A percentile compares a stretch with the other conserved stretches of the same genome.
Evolutionary conservation across 2,113 vertebrate genomes (phyloP).

Genomic region (Chroicocephalus ridibundus): DNA sequence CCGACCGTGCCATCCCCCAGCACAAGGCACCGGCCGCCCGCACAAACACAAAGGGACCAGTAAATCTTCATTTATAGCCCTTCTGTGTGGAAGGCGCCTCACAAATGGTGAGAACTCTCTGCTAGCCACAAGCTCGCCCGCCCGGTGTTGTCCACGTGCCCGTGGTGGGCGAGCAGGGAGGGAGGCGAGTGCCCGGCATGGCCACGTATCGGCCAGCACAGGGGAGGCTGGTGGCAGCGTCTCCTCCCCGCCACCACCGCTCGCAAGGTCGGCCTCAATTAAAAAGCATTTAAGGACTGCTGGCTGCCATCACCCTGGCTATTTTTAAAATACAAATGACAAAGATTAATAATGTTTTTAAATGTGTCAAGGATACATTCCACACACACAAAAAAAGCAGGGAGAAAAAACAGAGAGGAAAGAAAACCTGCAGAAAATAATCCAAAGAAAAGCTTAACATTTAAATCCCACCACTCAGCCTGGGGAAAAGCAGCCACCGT

Average conservation of each 20-base stretch:
- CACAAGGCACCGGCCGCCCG: not conserved
- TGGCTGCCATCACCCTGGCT: not conserved
- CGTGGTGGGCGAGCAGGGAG: accelerated
- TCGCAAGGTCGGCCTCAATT: not conserved
- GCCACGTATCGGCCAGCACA: not conserved
- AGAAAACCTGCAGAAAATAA: not conserved
- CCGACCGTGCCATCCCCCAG: accelerated
- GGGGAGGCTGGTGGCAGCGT: not conserved
- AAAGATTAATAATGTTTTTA: constrained; percentile 53
- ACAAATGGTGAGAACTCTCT: not conserved
- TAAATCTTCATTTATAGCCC: not conserved
- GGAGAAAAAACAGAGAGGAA: not conserved
- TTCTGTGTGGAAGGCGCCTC: not conserved
- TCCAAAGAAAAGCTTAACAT: not conserved
- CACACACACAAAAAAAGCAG: not conserved
- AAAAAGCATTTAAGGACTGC: not conserved
- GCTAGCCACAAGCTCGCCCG: not conserved
- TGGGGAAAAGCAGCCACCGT: not conserved
- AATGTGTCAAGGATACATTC: constrained; percentile 19
- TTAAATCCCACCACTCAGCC: not conserved
- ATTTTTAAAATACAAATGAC: constrained; percentile 32
- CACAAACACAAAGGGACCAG: not conserved
- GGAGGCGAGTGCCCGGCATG: not conserved
- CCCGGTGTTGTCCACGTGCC: not conserved
- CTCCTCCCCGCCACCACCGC: not conserved